Conservation (phyloP, 2,797 vertebrate species). For the Podarcis lilfordi region DNA sequence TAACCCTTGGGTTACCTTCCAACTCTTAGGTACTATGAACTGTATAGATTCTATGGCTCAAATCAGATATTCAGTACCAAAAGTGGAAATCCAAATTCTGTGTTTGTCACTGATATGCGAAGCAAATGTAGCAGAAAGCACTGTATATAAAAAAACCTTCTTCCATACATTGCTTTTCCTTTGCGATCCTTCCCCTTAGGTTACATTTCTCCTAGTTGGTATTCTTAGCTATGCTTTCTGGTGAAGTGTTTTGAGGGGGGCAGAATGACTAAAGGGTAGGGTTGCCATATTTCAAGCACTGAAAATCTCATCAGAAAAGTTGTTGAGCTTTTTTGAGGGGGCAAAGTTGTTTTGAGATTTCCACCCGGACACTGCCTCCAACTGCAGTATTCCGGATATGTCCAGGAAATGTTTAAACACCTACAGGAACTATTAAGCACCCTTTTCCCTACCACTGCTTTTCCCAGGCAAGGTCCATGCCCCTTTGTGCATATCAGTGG, state of each 20-base stretch:
- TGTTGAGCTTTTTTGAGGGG: no score
- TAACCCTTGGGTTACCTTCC: no score
- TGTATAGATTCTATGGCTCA: not conserved
- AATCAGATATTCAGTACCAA: not conserved
- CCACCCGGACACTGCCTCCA: no score
- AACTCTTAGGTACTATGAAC: no score
- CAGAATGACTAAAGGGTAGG: not conserved
- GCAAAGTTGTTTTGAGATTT: no score
- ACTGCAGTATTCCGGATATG: no score
- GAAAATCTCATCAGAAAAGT: no score
- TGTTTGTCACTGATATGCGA: not conserved
- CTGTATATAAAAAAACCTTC: not conserved
- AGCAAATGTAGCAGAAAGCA: not conserved
- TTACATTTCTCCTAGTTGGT: no score
- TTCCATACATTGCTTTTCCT: not conserved
- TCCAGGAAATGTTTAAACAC: no score
- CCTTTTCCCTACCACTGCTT: not conserved
- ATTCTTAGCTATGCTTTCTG: not conserved
- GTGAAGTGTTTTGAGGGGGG: not conserved
- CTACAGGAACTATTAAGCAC: not conserved
- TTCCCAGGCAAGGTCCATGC: no score
- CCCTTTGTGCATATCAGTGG: not conserved
- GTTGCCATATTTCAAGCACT: no score
- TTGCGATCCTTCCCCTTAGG: no score
- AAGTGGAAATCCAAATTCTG: not conserved